Evolutionary conservation across 2,113 vertebrate species (phyloP).

Genomic region (Australoheros scitulus): DNA sequence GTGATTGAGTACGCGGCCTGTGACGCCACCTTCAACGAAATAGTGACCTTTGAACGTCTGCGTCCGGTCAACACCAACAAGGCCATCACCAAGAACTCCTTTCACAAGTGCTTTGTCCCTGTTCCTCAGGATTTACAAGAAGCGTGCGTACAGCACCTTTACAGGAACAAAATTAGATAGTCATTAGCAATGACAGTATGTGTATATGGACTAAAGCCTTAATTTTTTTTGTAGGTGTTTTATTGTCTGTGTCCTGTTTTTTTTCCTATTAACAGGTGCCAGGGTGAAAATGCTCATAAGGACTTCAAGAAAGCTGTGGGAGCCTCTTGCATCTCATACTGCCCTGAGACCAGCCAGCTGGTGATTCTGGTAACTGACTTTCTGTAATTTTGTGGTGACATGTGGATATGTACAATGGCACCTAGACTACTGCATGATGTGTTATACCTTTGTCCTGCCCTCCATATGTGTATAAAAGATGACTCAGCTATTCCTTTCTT

Average conservation of each 20-base stretch:
- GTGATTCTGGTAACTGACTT: constrained; percentile 83
- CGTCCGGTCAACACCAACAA: constrained; percentile 88
- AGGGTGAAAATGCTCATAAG: constrained; percentile 86
- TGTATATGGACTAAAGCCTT: background rate
- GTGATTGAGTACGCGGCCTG: constrained; percentile 92
- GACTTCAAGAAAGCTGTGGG: constrained; percentile 91
- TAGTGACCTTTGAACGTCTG: constrained; percentile 89
- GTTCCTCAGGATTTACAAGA: constrained; percentile 89
- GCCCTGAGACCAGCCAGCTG: constrained; percentile 82
- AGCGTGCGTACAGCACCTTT: constrained; percentile 67
- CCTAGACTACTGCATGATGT: background rate
- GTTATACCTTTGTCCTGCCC: background rate
- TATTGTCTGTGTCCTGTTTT: background rate
- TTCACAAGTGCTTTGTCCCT: constrained; percentile 86
- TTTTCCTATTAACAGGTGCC: constrained; percentile 79
- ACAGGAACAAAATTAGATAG: background rate
- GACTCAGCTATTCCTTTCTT: background rate
- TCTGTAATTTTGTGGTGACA: background rate
- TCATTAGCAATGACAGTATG: background rate
- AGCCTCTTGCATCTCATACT: constrained; percentile 85
- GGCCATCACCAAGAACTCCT: constrained; percentile 84
- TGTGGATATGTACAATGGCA: constrained; percentile 1
- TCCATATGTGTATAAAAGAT: background rate
- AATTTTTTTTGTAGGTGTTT: background rate
- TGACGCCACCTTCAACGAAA: constrained; percentile 91